Evolutionary conservation across 1,140 invertebrate genomes (phyloP), one percentile per base, ranked within the genome.

Genomic region (Eufriesea mexicana): DNA sequence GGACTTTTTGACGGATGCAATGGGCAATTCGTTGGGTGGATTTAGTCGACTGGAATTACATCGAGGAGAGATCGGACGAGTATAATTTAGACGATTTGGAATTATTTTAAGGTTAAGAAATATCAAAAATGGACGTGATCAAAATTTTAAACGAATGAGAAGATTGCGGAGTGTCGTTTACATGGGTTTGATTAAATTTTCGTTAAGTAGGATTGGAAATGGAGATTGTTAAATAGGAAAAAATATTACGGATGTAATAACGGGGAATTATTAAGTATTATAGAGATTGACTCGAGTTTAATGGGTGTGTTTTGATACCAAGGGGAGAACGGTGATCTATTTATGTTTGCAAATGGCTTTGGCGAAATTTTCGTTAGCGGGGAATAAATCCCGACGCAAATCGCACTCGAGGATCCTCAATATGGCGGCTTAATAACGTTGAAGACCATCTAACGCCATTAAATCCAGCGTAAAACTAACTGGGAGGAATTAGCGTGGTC

Each of bases 401-500:
- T 62, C 61, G 18, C 61, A 18, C 35, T 20, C 28, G 28, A 28
- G 28, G 9, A 66, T 66, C n/a, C 23, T 23, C 64, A 45, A 67
- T 67, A 67, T 67, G 42, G 20, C 35, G 42, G 42, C 0, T 67
- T 67, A n/a, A n/a, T 67, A 67, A 67, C 64, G 35, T 7, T 45
- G 64, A 67, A 45, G 14, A 67, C 35, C 64, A 67, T 45, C 35
- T 42, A 66, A 66, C 28, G 42, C 42, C 20, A 67, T 67, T 67
- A 67, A 67, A 67, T 47, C 23, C 42, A n/a, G 64, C 62, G 62
- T 42, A 66, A 66, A 64, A 66, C 61, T 62, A 62, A 62, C 61
- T 62, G 18, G 8, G 2, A 35, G 61, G 28, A 8, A 16, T 62
- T 35, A 20, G 8, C 16, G n/a, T 6, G 57, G 57, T 25, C 12